A percentile compares a stretch with the other conserved stretches of the same genome.
Conservation (phyloP, 1,140 invertebrate species). For the Mamestra configurata region DNA sequence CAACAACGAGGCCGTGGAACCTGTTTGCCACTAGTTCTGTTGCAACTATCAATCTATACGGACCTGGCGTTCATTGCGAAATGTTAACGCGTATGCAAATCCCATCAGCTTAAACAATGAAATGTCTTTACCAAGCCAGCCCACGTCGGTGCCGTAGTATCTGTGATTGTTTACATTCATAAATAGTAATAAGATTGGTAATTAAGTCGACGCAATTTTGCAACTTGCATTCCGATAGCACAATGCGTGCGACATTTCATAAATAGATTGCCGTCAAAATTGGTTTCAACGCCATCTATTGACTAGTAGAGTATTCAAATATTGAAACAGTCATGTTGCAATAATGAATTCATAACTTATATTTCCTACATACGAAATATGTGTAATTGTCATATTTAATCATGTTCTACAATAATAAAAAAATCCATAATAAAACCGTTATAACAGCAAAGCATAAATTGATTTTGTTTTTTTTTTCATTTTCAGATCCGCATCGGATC, state of each 20-base stretch:
- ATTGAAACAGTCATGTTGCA: background rate
- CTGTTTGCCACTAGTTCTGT: conserved; percentile 47
- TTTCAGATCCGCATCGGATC: conserved; percentile 4
- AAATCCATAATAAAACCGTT: background rate
- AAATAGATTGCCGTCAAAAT: conserved; percentile 48
- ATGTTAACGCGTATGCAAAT: conserved; percentile 58
- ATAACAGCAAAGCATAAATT: background rate
- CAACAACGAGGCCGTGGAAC: conserved; percentile 45
- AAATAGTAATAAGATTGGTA: conserved; percentile 55
- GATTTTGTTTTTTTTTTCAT: background rate
- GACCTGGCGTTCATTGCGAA: conserved; percentile 57
- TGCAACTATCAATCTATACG: conserved; percentile 46
- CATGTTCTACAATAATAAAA: background rate
- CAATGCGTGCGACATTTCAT: conserved; percentile 38
- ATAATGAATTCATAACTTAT: background rate
- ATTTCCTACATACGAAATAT: background rate
- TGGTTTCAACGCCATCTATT: conserved; percentile 59
- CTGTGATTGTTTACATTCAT: conserved; percentile 56
- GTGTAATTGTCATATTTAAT: conserved; percentile 3
- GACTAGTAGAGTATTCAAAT: conserved; percentile 32
- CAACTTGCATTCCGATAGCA: conserved; percentile 28
- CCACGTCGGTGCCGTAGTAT: conserved; percentile 43
- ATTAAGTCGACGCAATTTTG: conserved; percentile 45
- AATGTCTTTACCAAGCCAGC: conserved; percentile 52
- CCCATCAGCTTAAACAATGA: conserved; percentile 58